Percentiles rank a stretch among this genome's conserved stretches.
Conservation (phyloP, 2,113 vertebrate genomes). For the Struthio camelus region DNA sequence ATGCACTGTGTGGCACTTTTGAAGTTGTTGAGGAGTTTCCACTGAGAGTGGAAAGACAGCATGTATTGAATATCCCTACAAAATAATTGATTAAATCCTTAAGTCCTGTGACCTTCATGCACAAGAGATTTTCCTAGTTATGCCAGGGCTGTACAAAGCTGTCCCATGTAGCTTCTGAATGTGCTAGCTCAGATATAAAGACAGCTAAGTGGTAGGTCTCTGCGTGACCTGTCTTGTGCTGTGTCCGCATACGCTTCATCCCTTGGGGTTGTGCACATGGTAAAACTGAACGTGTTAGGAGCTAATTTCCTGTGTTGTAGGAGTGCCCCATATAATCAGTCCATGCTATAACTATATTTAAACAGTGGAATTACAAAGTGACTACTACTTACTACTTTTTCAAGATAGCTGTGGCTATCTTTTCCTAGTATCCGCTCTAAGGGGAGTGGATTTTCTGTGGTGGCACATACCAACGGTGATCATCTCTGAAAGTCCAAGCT, state of each 20-base stretch:
- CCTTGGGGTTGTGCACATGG: accelerated
- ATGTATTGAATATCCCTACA: not conserved
- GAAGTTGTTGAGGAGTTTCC: not conserved
- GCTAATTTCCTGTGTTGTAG: not conserved
- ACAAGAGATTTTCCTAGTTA: not conserved
- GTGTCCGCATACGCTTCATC: not conserved
- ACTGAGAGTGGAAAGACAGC: not conserved
- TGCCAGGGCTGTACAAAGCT: not conserved
- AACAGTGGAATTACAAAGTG: not conserved
- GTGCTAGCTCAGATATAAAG: not conserved
- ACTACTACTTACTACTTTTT: not conserved
- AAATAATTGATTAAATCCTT: not conserved
- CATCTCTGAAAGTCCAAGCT: not conserved
- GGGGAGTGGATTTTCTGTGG: not conserved
- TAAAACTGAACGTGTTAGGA: not conserved
- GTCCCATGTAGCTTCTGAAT: not conserved
- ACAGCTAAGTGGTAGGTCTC: not conserved
- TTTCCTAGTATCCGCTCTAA: not conserved
- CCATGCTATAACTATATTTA: not conserved
- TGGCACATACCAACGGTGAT: not conserved
- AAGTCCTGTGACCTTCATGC: not conserved
- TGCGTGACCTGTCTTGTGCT: not conserved
- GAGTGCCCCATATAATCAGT: not conserved
- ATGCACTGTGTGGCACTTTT: not conserved
- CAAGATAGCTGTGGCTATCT: not conserved